Conservation (phyloP, 2,113 vertebrate species). For the Sylvietta virens region DNA sequence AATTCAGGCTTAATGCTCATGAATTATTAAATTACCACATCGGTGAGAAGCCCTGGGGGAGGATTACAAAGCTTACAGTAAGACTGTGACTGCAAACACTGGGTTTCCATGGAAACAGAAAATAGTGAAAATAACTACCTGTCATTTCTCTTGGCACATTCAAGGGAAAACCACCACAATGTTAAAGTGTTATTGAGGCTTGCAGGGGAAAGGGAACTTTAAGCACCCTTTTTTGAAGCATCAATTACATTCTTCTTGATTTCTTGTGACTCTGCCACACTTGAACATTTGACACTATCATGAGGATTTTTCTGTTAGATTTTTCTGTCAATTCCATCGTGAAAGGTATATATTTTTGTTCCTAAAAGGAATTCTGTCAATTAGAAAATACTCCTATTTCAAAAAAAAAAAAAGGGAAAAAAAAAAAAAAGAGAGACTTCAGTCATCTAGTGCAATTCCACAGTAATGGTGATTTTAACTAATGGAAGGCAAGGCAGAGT, state of each 20-base stretch:
- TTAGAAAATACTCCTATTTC: not conserved
- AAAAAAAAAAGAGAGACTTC: not conserved
- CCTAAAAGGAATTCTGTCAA: not conserved
- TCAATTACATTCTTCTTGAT: not conserved
- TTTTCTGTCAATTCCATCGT: not conserved
- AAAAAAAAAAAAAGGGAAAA: too few species aligned
- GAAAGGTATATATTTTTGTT: not conserved
- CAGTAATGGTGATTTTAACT: not conserved
- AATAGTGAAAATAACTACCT: constrained; percentile 57
- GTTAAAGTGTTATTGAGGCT: not conserved
- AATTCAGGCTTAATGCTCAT: constrained; percentile 38
- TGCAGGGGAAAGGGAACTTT: not conserved
- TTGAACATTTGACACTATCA: not conserved
- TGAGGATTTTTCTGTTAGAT: not conserved
- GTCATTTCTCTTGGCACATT: constrained; percentile 12
- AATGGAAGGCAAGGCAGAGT: not conserved
- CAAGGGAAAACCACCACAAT: constrained; percentile 15
- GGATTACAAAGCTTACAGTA: constrained; percentile 42
- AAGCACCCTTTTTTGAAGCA: too few species aligned
- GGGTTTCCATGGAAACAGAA: constrained; percentile 56
- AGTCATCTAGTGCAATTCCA: not conserved
- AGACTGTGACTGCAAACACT: constrained; percentile 35
- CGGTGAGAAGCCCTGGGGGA: constrained; percentile 2
- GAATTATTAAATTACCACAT: constrained; percentile 44
- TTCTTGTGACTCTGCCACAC: not conserved